Evolutionary conservation across 2,113 vertebrate genomes (phyloP), one percentile per base, ranked within the genome.

Genomic region (Psephotus haematonotus): DNA sequence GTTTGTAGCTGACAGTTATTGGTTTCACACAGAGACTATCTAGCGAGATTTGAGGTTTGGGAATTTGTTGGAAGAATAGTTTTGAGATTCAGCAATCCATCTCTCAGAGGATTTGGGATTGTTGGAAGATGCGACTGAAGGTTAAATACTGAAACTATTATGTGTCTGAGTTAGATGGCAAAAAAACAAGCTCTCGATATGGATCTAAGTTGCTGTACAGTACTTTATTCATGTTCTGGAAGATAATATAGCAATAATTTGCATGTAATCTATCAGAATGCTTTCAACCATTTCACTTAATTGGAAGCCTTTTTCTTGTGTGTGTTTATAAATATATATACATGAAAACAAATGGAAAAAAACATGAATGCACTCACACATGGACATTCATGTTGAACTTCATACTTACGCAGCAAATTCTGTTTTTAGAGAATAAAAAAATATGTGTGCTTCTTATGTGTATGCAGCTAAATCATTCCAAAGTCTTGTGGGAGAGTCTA

Each of bases 321-420:
- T 57, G 7, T 52, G 18, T 39, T 41, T 55, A 15, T 59, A 75
- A 59, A 43, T 27, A 47, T 17, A 24, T 8, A 37, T 33, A 20
- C 8, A 10, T 50, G 41, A 8, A 75, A 65, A 25, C 33, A 59
- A 59, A 35, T 59, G 33, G 33, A 59, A 59, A 35, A 80, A 72
- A 69, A 18, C 27, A 29, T 24, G 31, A 65, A 25, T 64, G 28
- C 52, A 50, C 9, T 50, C 15, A 33, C 10, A 33, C 1, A 1
- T 52, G 35, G 18, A 43, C 10, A 19, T 67, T 62, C 7, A 19
- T 43, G 33, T 77, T 84, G 35, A 60, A 62, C 7, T 28, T 55
- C 24, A 53, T 60, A 67, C 6, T 60, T 43, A 11, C 0, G 5
- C 0, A 1, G 43, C 16, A 63, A 60, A 33, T 79, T 62, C 17